Base-by-base conservation (phyloP, 2,797 vertebrate species). In the Phataginus tricuspis region DNA sequence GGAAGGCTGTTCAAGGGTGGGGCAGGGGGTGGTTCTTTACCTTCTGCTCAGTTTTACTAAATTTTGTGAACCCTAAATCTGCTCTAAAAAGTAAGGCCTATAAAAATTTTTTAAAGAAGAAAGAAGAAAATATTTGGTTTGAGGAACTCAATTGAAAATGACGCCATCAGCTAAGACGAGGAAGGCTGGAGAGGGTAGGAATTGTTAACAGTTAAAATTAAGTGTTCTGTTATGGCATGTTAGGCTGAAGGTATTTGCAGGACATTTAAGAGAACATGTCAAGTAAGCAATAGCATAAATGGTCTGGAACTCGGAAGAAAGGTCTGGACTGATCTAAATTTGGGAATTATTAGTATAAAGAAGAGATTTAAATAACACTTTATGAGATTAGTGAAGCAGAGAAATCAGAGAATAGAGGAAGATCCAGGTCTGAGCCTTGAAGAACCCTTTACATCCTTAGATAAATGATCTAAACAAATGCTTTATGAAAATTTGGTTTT, bases 381-480 rank as follows among this genome's bases (percentile, higher is more conserved):
- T 51, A 31, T 91, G 63, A 96, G 11, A 90, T 78, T 74, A 59
- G 6, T 39, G 51, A 85, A 3, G 1, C 14, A 92, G 66, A 95
- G 4, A 80, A 93, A 74, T 68, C 57, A 34, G 13, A 61, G 6
- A 71, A 45, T 25, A 45, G 4, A 69, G 13, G 4, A 83, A 53
- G 5, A 23, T 3, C 4, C 27, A 51, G 2, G 55, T 37, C 7
- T n/a, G 51, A 88, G 27, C 11, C 37, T 61, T 55, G 15, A 83
- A 51, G 10, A 45, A 66, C 0, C 15, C 10, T 2, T 21, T 42
- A 59, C 23, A 49, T 31, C 9, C 39, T 39, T 14, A 91, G 34
- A 79, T 90, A 74, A 96, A 49, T 57, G n/a, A 83, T 59, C 23
- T 61, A 83, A 82, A 82, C n/a, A 94, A 87, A 34, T 34, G 90